Percentiles rank a stretch among this genome's conserved stretches.
These are phyloP conservation scores for Rhinolophus sinicus DNA, from an alignment of 2,113 vertebrate species.

Conservation along the genomic window DNA sequence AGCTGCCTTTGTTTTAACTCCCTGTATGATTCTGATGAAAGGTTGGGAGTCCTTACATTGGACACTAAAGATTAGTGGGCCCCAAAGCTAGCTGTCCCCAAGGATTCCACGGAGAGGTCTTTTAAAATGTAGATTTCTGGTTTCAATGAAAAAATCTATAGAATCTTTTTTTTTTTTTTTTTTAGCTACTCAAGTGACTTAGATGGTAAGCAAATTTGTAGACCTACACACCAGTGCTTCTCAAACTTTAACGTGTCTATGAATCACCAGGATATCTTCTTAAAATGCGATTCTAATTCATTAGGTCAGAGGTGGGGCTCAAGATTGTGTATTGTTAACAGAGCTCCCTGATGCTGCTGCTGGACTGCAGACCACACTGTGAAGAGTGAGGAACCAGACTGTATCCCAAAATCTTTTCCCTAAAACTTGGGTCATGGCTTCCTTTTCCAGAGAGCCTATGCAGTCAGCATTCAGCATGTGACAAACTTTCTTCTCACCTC, in stretches of 20 bases:
- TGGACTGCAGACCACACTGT: neutral
- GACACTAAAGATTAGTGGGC: neutral
- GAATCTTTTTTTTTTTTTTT: neutral
- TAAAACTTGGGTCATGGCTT: neutral
- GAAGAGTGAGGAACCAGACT: neutral
- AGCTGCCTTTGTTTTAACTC: neutral
- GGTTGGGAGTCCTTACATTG: neutral
- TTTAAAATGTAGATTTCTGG: conserved; percentile 3
- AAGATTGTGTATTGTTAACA: neutral
- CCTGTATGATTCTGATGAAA: neutral
- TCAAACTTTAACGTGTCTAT: neutral
- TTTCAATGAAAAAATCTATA: neutral
- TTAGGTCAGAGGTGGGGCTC: neutral
- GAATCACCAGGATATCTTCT: neutral
- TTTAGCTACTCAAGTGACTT: neutral
- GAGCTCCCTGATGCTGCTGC: neutral
- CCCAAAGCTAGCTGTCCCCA: neutral
- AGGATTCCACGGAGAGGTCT: neutral
- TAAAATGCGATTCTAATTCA: neutral
- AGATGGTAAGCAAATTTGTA: neutral
- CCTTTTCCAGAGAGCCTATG: neutral
- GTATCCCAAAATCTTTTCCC: neutral
- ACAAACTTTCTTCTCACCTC: conserved; percentile 8
- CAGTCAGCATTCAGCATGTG: neutral
- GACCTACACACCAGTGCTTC: neutral